These are phyloP conservation scores for Drosophila takahashii DNA, from an alignment of 1,140 invertebrate species.

Conservation along the genomic window DNA sequence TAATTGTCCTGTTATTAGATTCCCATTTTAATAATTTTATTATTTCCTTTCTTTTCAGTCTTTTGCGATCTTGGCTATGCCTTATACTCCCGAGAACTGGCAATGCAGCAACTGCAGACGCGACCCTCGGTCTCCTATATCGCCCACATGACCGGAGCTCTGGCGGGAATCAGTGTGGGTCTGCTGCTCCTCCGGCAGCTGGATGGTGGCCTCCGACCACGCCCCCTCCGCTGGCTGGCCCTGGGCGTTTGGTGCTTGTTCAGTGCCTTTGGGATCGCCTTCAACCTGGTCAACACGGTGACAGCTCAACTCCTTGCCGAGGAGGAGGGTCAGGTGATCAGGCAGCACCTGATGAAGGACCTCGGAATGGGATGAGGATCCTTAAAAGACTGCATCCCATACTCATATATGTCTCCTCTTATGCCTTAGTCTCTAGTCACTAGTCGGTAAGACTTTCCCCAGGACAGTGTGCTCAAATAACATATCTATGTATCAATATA, in stretches of 20 bases:
- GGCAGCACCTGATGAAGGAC: slow-evolving; percentile 79
- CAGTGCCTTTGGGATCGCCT: slow-evolving; percentile 95
- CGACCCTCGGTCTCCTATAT: slow-evolving; percentile 95
- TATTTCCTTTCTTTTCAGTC: slow-evolving; percentile 86
- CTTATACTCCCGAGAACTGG: slow-evolving; percentile 94
- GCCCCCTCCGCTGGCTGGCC: slow-evolving; percentile 97
- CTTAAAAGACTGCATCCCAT: slow-evolving; percentile 52
- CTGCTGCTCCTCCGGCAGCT: slow-evolving; percentile 97
- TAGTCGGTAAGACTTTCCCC: slow-evolving; percentile 67
- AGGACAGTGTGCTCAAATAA: slow-evolving; percentile 68
- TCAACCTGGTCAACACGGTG: slow-evolving; percentile 93
- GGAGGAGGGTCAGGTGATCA: slow-evolving; percentile 76
- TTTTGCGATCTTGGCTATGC: slow-evolving; percentile 97
- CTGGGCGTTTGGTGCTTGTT: slow-evolving; percentile 95
- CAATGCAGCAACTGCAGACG: slow-evolving; percentile 70
- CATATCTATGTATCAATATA: slow-evolving; percentile 15
- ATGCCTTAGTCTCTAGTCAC: slow-evolving; percentile 57
- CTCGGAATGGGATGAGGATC: slow-evolving; percentile 69
- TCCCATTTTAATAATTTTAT: no score
- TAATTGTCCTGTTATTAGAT: no score
- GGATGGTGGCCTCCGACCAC: slow-evolving; percentile 95
- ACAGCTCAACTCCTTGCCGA: slow-evolving; percentile 77
- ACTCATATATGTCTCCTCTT: slow-evolving; percentile 12
- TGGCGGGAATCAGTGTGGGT: slow-evolving; percentile 94
- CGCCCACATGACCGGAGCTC: slow-evolving; percentile 95